phyloP scores from a whole-genome alignment of 2,113 vertebrate species.

The Nycticryphes semicollaris region DNA sequence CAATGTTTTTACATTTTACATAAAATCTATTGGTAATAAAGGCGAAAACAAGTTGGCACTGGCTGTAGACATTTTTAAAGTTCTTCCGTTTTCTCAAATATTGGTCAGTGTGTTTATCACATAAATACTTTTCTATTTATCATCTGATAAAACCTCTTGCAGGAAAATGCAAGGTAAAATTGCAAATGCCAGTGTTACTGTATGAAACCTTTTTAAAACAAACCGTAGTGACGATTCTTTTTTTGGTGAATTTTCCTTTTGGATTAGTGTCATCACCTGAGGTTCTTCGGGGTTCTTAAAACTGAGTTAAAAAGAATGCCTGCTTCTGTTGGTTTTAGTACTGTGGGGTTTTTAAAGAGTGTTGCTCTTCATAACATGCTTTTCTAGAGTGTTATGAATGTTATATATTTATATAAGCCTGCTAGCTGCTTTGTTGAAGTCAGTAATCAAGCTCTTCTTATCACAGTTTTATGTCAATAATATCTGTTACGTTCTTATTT shows the following conservation, averaged over 20 bases:
- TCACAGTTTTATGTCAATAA: background rate
- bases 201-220: background rate
- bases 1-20: background rate
- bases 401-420: background rate
- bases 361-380: background rate
- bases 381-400: background rate
- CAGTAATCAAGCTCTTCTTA: background rate
- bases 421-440: background rate
- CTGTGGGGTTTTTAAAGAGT: background rate
- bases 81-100: background rate
- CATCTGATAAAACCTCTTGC: background rate
- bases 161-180: background rate
- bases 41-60: background rate
- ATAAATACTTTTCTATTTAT: background rate
- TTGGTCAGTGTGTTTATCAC: background rate
- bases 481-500: background rate
- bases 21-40: background rate
- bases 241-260: background rate
- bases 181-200: background rate
- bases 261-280: background rate
- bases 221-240: background rate
- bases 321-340: background rate
- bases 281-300: background rate
- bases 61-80: background rate
- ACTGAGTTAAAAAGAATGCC: background rate